Evolutionary conservation across 2,797 vertebrate species (phyloP).

Genomic region (Melanotaenia nigrans): DNA sequence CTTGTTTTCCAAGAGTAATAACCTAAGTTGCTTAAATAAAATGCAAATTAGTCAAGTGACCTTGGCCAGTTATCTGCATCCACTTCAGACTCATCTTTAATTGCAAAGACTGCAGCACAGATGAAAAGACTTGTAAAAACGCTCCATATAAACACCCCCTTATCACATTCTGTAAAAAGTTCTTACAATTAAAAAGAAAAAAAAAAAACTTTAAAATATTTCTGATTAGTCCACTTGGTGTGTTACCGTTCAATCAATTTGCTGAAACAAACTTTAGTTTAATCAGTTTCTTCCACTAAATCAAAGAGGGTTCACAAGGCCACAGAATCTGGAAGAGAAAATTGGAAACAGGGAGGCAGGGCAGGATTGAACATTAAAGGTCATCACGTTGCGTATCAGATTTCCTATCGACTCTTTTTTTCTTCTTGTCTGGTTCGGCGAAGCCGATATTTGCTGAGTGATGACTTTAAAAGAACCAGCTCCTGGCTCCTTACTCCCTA

Average conservation of each 20-base stretch:
- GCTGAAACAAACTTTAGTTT: slow-evolving; percentile 67
- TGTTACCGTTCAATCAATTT: slow-evolving; percentile 64
- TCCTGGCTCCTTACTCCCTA: slow-evolving; percentile 36
- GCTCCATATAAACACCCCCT: slow-evolving; percentile 34
- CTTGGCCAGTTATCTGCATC: slow-evolving; percentile 69
- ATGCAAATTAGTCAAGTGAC: slow-evolving; percentile 51
- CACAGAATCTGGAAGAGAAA: slow-evolving; percentile 48
- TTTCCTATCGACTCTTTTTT: slow-evolving; percentile 64
- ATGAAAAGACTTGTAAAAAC: slow-evolving; percentile 44
- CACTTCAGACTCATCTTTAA: slow-evolving; percentile 61
- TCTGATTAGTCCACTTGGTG: slow-evolving; percentile 66
- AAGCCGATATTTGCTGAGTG: slow-evolving; percentile 65
- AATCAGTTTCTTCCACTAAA: slow-evolving; percentile 69
- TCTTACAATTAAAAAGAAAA: slow-evolving; percentile 28
- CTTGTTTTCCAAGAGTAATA: slow-evolving; percentile 47
- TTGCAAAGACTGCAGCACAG: slow-evolving; percentile 43
- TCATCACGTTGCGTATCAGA: slow-evolving; percentile 70
- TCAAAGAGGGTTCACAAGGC: slow-evolving; percentile 57
- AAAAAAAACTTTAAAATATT: slow-evolving; percentile 47
- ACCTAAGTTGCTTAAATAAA: slow-evolving; percentile 48
- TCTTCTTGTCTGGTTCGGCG: slow-evolving; percentile 13
- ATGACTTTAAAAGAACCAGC: slow-evolving; percentile 53
- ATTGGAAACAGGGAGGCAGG: slow-evolving; percentile 54
- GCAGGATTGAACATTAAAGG: slow-evolving; percentile 70
- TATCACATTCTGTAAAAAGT: slow-evolving; percentile 49